Evolutionary conservation across 2,888 invertebrate species (phyloP).

Genomic region (Epirrhoe tristata): DNA sequence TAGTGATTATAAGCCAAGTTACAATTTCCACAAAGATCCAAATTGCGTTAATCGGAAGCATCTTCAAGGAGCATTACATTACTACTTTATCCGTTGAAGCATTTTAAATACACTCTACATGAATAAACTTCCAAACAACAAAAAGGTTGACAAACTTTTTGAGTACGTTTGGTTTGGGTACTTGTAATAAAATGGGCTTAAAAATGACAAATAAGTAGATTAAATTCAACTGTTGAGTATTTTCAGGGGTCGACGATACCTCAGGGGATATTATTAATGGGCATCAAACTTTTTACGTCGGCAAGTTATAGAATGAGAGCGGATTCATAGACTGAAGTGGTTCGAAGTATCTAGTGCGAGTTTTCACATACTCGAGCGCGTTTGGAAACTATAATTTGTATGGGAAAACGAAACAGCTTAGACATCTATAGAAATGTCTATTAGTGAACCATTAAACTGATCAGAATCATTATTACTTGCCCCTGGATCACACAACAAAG

Average conservation of each 20-base stretch:
- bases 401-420: too few relatives aligned
- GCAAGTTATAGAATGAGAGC: constrained; percentile 49
- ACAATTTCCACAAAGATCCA: too few relatives aligned
- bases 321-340: constrained; percentile 10
- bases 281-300: constrained; percentile 64
- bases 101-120: not conserved
- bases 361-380: too few relatives aligned
- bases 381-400: too few relatives aligned
- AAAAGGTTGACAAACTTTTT: constrained; percentile 3
- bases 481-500: too few relatives aligned
- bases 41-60: too few relatives aligned
- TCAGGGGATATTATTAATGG: constrained; percentile 76
- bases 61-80: too few relatives aligned
- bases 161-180: constrained; percentile 2
- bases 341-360: not conserved
- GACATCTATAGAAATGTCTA: too few relatives aligned
- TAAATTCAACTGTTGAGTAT: constrained; percentile 81
- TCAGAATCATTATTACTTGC: too few relatives aligned
- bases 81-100: too few relatives aligned
- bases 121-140: constrained; percentile 1
- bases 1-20: too few relatives aligned
- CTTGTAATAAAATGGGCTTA: constrained; percentile 67
- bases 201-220: constrained; percentile 82
- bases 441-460: too few relatives aligned
- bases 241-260: constrained; percentile 70